Percentiles rank a stretch among this genome's conserved stretches.
These are phyloP conservation scores for Leptura quadrifasciata DNA, from an alignment of 2,888 invertebrate species.

Conservation along the genomic window DNA sequence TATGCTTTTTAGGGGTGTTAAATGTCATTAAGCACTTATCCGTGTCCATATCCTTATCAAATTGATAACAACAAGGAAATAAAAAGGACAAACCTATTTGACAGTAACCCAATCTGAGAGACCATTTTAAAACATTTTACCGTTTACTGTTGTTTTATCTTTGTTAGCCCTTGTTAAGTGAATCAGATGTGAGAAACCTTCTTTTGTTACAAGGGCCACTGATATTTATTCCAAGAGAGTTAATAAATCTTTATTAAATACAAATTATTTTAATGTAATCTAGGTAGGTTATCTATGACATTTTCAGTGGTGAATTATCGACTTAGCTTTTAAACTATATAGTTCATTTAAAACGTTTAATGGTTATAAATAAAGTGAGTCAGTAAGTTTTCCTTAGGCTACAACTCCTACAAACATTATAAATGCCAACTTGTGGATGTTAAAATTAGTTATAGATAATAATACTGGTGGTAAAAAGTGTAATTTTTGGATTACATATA, in stretches of 20 bases:
- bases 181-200: conserved; percentile 16
- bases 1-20: conserved; percentile 58
- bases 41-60: conserved; percentile 58
- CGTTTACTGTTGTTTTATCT: conserved; percentile 28
- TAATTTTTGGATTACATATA: no score
- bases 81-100: conserved; percentile 61
- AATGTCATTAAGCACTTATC: conserved; percentile 61
- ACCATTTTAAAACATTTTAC: conserved; percentile 24
- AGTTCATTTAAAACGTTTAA: no score
- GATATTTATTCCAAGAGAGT: conserved; percentile 10
- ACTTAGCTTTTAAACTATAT: neutral
- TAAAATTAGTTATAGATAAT: no score
- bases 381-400: no score
- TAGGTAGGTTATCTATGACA: neutral
- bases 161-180: conserved; percentile 34
- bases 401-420: no score
- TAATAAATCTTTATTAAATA: conserved; percentile 34
- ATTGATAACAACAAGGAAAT: conserved; percentile 59
- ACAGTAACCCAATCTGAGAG: conserved; percentile 48
- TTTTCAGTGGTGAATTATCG: neutral
- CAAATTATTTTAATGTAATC: conserved; percentile 17
- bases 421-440: no score
- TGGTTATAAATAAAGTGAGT: no score
- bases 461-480: no score
- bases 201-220: conserved; percentile 1